These are phyloP conservation scores for Pinctada fucata DNA, from an alignment of 2,888 invertebrate species.

Conservation along the genomic window DNA sequence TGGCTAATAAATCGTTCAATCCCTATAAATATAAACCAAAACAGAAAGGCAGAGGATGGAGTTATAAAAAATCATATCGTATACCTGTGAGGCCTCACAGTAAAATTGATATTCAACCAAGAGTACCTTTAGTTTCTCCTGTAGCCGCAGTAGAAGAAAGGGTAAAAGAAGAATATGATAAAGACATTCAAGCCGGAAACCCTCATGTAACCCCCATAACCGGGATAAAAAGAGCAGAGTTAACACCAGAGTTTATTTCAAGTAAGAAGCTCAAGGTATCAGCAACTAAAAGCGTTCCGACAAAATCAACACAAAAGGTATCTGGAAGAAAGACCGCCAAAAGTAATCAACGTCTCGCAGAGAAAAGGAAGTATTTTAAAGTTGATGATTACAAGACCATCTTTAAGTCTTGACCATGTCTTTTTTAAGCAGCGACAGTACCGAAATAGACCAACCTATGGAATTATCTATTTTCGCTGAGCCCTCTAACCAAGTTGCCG, in stretches of 20 bases:
- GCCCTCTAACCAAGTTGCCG: slow-evolving; percentile 25
- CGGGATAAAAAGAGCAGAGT: neutral
- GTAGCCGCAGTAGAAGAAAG: slow-evolving; percentile 5
- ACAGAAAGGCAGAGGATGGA: no score
- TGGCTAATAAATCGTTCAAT: no score
- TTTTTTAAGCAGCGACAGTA: slow-evolving; percentile 19
- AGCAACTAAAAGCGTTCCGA: no score
- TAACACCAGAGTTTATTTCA: neutral
- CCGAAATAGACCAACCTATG: neutral
- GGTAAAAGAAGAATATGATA: slow-evolving; percentile 4
- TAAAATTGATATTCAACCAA: no score
- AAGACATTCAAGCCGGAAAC: neutral
- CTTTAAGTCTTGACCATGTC: slow-evolving; percentile 9
- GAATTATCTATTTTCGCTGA: slow-evolving; percentile 15
- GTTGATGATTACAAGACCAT: neutral
- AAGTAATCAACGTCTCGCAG: neutral
- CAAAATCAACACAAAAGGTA: no score
- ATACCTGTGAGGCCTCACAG: no score
- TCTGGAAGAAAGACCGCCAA: neutral
- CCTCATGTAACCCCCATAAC: neutral
- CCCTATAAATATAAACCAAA: no score
- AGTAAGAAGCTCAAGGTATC: no score
- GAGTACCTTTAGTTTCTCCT: slow-evolving; percentile 7
- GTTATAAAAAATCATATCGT: no score
- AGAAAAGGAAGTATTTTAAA: neutral